phyloP scores from a whole-genome alignment of 2,113 vertebrate genomes.

The Notothenia rossii region DNA sequence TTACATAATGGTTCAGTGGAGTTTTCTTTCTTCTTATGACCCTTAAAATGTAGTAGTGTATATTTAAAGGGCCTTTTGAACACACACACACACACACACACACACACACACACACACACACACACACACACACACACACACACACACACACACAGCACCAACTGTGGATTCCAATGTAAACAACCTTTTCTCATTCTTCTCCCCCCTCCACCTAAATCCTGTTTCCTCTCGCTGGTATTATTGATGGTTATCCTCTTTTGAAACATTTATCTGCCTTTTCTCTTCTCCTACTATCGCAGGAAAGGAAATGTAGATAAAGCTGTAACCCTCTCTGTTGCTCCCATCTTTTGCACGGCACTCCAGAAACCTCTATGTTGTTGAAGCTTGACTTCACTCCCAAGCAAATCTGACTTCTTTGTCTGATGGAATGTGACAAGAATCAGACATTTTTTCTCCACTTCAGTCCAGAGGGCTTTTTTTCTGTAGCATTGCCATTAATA shows the following conservation, averaged over 20 bases:
- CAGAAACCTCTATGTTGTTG: slow-evolving; percentile 34
- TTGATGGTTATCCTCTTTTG: slow-evolving; percentile 47
- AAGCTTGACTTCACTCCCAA: slow-evolving; percentile 59
- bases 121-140: slow-evolving; percentile 14
- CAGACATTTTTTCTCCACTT: slow-evolving; percentile 34
- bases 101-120: neutral
- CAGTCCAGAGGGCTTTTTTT: slow-evolving; percentile 12
- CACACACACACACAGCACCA: neutral
- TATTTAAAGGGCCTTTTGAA: too few species aligned
- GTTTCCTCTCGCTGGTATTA: slow-evolving; percentile 45
- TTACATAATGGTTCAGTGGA: too few species aligned
- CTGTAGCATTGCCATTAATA: neutral
- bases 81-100: slow-evolving; percentile 14
- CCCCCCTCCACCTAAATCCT: slow-evolving; percentile 31
- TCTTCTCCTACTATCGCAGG: neutral
- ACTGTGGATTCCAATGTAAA: slow-evolving; percentile 25
- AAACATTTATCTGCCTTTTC: slow-evolving; percentile 25
- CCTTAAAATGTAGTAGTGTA: too few species aligned
- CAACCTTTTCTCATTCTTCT: slow-evolving; percentile 32
- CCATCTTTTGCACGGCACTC: slow-evolving; percentile 28
- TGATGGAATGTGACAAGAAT: slow-evolving; percentile 75
- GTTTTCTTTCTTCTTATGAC: too few species aligned
- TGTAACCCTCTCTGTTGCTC: neutral
- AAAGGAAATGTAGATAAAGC: slow-evolving; percentile 41
- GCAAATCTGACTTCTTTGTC: slow-evolving; percentile 59